Conservation (phyloP, 1,140 invertebrate genomes). For the Bombus impatiens region DNA sequence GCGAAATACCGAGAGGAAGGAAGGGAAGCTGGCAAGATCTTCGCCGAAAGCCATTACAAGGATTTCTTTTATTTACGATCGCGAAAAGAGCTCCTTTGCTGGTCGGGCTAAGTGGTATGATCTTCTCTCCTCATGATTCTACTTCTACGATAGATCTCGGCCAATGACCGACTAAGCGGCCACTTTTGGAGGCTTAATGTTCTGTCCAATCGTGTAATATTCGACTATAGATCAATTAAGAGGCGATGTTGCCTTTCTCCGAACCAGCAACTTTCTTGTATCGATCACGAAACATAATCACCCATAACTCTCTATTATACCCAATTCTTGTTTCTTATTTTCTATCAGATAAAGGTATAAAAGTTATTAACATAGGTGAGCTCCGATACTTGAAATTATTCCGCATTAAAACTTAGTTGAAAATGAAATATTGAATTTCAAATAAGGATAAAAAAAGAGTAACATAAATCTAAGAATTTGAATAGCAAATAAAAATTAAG, state of each 20-base stretch:
- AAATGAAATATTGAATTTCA: neutral
- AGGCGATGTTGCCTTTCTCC: slow-evolving; percentile 1
- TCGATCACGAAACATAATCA: neutral
- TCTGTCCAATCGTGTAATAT: slow-evolving; percentile 71
- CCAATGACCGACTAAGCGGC: slow-evolving; percentile 74
- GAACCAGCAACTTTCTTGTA: neutral
- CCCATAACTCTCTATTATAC: neutral
- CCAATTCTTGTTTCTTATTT: neutral
- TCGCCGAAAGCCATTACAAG: slow-evolving; percentile 80
- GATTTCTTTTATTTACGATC: slow-evolving; percentile 82
- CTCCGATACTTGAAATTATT: neutral
- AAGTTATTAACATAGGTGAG: neutral
- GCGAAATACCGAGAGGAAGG: slow-evolving; percentile 51
- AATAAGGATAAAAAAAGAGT: no score
- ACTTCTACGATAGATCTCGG: slow-evolving; percentile 72
- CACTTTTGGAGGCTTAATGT: slow-evolving; percentile 69
- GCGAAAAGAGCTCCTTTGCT: slow-evolving; percentile 71
- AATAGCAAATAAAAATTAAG: no score
- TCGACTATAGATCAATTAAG: slow-evolving; percentile 81
- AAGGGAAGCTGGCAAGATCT: slow-evolving; percentile 48
- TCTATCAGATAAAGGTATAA: neutral
- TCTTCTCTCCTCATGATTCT: slow-evolving; percentile 70
- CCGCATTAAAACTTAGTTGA: neutral
- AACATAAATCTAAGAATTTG: no score
- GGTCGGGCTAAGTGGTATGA: slow-evolving; percentile 75